Base-by-base conservation (phyloP, 1,140 invertebrate species). In the Lethocerus indicus region DNA sequence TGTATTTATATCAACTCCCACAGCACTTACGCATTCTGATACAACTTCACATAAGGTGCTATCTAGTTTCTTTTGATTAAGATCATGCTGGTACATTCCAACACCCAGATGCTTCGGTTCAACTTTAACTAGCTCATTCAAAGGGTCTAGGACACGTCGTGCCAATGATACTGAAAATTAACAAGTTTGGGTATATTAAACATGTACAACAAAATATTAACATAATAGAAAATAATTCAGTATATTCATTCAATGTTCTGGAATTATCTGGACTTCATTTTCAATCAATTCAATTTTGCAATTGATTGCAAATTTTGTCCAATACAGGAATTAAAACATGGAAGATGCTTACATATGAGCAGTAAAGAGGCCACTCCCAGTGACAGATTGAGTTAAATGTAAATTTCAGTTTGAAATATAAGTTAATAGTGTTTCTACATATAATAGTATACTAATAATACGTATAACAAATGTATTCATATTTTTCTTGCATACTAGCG, bases 71-170 rank as follows among this genome's bases (percentile, higher is more conserved):
- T 79, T 83, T 50, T 85, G 78, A 1, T 81, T 73, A 12, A 93
- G 68, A 63, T 94, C 89, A 61, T 93, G 88, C 64, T 95, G 83
- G 61, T 94, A 95, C 76, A 92, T 85, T 29, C 89, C 90, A 4
- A 86, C 81, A 14, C 90, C 89, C 50, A 95, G 68, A 62, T 91
- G 83, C 60, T 87, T 85, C 0, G 89, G 87, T 53, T 93, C 87
- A 26, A 94, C 79, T 70, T 94, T 94, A 0, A 94, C 86, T 49
- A 89, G 72, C 66, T 94, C 90, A 32, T 82, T 79, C 29, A 95
- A 61, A 5, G 90, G 90, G 68, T 95, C 88, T 61, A 89, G 79
- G 0, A 93, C 67, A 58, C 89, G 69, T 59, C 87, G 71, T 0
- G 87, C 87, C 55, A 95, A 80, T 1, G 89, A 92, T 48, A 91